Percentiles rank a stretch among this genome's conserved stretches.
Conservation (phyloP, 2,113 vertebrate genomes). For the Atractosteus spatula region DNA sequence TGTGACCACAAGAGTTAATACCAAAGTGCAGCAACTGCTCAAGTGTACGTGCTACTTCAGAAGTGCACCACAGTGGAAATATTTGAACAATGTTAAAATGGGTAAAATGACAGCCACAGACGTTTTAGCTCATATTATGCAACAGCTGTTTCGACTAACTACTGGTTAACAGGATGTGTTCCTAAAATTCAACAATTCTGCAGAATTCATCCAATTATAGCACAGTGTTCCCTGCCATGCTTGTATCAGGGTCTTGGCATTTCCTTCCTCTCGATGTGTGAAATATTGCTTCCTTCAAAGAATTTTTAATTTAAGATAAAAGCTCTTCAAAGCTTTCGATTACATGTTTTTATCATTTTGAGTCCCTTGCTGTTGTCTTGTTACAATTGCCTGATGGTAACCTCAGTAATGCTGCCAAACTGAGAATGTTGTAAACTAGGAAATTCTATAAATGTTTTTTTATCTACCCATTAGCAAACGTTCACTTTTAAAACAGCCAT, state of each 20-base stretch:
- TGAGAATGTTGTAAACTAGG: neutral
- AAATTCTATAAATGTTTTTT: too few species aligned
- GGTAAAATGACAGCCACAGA: too few species aligned
- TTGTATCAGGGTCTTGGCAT: slow-evolving; percentile 4
- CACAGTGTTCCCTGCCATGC: neutral
- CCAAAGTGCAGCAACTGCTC: too few species aligned
- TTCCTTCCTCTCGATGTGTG: slow-evolving; percentile 20
- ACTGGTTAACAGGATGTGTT: slow-evolving; percentile 5
- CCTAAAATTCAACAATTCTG: slow-evolving; percentile 1
- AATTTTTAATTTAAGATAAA: slow-evolving; percentile 11
- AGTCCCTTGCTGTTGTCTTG: slow-evolving; percentile 5
- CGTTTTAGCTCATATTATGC: too few species aligned
- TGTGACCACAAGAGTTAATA: too few species aligned
- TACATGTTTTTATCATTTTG: slow-evolving; percentile 15
- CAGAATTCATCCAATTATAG: slow-evolving; percentile 8
- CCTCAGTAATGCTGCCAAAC: slow-evolving; percentile 4
- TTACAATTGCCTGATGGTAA: slow-evolving; percentile 3
- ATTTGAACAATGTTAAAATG: too few species aligned
- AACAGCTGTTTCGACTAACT: neutral
- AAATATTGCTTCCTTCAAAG: slow-evolving; percentile 19
- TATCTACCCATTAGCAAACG: too few species aligned
- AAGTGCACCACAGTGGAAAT: too few species aligned
- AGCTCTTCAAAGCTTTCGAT: slow-evolving; percentile 4
- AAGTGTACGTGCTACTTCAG: too few species aligned
- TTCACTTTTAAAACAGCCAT: too few species aligned